Evolutionary conservation across 2,797 vertebrate species (phyloP).

Genomic region (Poecilia wingei): DNA sequence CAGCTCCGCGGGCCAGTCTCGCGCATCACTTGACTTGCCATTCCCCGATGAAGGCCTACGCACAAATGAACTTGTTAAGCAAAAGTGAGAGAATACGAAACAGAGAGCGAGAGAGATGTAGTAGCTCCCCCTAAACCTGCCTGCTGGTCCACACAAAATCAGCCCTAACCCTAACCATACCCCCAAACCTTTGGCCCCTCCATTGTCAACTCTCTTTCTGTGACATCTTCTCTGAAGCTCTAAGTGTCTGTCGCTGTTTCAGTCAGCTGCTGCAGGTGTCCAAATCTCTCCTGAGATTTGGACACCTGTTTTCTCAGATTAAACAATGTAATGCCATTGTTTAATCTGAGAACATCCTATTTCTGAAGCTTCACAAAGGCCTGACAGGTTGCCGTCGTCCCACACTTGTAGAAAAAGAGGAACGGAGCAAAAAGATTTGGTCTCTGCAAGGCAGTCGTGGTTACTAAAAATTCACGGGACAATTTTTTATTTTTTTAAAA

Average conservation of each 20-base stretch:
- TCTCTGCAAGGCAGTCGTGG: background rate
- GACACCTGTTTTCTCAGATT: too few species aligned
- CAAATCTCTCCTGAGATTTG: too few species aligned
- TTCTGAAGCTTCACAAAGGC: conserved; percentile 43
- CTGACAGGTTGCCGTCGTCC: conserved; percentile 34
- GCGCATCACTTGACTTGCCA: conserved; percentile 79
- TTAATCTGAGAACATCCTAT: conserved; percentile 50
- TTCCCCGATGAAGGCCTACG: conserved; percentile 66
- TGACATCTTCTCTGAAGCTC: conserved; percentile 29
- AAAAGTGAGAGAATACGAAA: conserved; percentile 66
- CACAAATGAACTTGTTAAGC: conserved; percentile 80
- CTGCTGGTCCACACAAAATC: conserved; percentile 54
- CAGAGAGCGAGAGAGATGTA: conserved; percentile 11
- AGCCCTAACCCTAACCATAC: background rate
- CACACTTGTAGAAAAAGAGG: conserved; percentile 25
- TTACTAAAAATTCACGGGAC: conserved; percentile 9
- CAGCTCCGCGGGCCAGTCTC: conserved; percentile 74
- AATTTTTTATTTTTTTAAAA: too few species aligned
- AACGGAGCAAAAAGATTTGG: conserved; percentile 8
- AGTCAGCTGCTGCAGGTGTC: conserved; percentile 30
- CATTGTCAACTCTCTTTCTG: conserved; percentile 24
- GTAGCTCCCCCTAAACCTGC: conserved; percentile 42
- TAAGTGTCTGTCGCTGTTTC: conserved; percentile 43
- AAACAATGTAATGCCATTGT: conserved; percentile 48
- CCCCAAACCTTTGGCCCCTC: conserved; percentile 13